Percentiles rank a stretch among this genome's conserved stretches.
Conservation (phyloP, 1,140 invertebrate species). For the Eurytemora carolleeae region DNA sequence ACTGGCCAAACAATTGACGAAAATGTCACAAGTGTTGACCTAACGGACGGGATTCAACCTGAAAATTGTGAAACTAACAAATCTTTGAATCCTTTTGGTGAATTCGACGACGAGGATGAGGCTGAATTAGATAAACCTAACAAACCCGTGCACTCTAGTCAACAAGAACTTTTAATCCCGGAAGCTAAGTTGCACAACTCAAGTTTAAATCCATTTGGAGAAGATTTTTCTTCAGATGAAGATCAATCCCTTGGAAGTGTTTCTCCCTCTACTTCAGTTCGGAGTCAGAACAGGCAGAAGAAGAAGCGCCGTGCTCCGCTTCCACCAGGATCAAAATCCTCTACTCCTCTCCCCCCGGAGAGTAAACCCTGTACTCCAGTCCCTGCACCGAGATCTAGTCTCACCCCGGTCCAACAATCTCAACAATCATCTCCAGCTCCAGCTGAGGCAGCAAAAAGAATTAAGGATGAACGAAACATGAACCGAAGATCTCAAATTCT, state of each 20-base stretch:
- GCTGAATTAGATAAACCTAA: background rate
- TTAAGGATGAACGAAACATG: slow-evolving; percentile 4
- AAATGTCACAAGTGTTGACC: too few relatives aligned
- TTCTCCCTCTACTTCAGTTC: slow-evolving; percentile 7
- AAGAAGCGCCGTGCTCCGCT: slow-evolving; percentile 18
- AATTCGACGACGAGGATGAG: too few relatives aligned
- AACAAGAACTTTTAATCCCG: background rate
- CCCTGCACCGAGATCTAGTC: background rate
- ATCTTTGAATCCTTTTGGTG: too few relatives aligned
- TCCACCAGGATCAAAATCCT: slow-evolving; percentile 12
- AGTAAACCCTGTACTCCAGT: slow-evolving; percentile 6
- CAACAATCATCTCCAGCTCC: background rate
- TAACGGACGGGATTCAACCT: too few relatives aligned
- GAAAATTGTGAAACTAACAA: too few relatives aligned
- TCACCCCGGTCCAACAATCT: slow-evolving; percentile 10
- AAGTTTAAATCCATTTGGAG: slow-evolving; percentile 49
- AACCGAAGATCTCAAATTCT: slow-evolving; percentile 7
- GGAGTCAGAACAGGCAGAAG: background rate
- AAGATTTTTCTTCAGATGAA: slow-evolving; percentile 39
- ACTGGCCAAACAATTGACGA: background rate
- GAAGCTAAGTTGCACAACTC: too few relatives aligned
- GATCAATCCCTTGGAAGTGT: slow-evolving; percentile 24
- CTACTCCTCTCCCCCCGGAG: slow-evolving; percentile 6
- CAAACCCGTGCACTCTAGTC: background rate
- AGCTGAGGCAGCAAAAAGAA: background rate